A percentile compares a stretch with the other conserved stretches of the same genome.
These are phyloP conservation scores for Ambastaia sidthimunki DNA, from an alignment of 2,797 vertebrate genomes.

Conservation along the genomic window DNA sequence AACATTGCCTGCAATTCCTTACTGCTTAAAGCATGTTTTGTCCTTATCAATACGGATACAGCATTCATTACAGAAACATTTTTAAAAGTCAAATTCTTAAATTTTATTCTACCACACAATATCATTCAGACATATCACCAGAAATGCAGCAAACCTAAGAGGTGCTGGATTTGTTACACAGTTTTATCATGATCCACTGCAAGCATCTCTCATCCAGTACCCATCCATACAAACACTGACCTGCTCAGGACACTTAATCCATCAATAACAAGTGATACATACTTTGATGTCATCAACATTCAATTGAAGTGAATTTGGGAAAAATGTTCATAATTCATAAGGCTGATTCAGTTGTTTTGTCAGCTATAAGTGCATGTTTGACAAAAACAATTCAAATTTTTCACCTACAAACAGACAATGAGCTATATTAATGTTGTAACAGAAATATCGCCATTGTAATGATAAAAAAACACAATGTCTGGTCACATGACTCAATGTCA, in stretches of 20 bases:
- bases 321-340: neutral
- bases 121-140: constrained; percentile 63
- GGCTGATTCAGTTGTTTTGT: constrained; percentile 18
- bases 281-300: constrained; percentile 40
- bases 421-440: neutral
- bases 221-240: constrained; percentile 1
- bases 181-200: neutral
- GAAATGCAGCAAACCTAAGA: constrained; percentile 33
- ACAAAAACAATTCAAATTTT: neutral
- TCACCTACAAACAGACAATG: neutral
- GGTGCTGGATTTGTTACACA: constrained; percentile 18
- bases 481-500: neutral
- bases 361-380: constrained; percentile 13
- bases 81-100: constrained; percentile 57
- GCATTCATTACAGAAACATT: constrained; percentile 25
- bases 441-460: neutral
- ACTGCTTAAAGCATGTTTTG: no score
- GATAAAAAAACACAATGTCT: neutral
- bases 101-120: constrained; percentile 72
- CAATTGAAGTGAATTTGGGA: constrained; percentile 7
- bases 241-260: neutral
- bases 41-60: constrained; percentile 27
- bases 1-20: no score
- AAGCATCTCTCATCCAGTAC: constrained; percentile 32
- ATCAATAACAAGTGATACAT: constrained; percentile 15